A percentile compares a stretch with the other conserved stretches of the same genome.
Evolutionary conservation across 2,797 vertebrate genomes (phyloP).

Genomic region (Ceryle rudis): DNA sequence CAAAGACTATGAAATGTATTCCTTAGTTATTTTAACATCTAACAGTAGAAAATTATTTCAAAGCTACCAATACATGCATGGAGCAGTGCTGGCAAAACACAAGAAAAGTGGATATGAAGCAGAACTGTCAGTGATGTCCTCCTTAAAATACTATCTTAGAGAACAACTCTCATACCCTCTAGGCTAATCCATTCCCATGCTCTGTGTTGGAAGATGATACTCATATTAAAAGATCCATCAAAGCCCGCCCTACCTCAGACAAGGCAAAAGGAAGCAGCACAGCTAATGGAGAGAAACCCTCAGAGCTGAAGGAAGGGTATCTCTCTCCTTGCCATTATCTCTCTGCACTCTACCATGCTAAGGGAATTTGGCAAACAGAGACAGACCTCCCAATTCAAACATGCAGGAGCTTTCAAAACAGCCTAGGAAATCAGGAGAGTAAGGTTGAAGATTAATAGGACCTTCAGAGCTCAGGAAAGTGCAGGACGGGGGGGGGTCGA

Average conservation of each 20-base stretch:
- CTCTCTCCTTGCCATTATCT: background rate
- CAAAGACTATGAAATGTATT: background rate
- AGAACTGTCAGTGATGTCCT: background rate
- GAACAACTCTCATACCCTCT: background rate
- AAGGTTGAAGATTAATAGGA: background rate
- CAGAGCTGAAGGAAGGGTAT: background rate
- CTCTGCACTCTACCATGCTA: background rate
- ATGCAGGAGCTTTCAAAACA: background rate
- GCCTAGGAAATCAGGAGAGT: background rate
- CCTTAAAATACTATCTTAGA: constrained; percentile 26
- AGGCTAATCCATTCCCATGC: constrained; percentile 49
- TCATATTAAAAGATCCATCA: constrained; percentile 65
- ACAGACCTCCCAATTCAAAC: background rate
- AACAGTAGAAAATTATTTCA: background rate
- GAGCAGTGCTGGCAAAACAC: background rate
- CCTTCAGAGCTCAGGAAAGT: background rate
- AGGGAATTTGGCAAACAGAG: background rate
- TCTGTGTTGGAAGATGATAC: constrained; percentile 35
- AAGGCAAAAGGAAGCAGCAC: background rate
- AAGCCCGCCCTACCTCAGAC: background rate
- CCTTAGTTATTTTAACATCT: constrained; percentile 12
- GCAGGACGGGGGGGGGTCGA: rapidly evolving
- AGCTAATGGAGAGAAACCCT: constrained; percentile 38
- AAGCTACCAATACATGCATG: background rate
- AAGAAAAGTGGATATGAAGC: background rate